phyloP scores from a whole-genome alignment of 2,797 vertebrate species.

The Microchirus variegatus region DNA sequence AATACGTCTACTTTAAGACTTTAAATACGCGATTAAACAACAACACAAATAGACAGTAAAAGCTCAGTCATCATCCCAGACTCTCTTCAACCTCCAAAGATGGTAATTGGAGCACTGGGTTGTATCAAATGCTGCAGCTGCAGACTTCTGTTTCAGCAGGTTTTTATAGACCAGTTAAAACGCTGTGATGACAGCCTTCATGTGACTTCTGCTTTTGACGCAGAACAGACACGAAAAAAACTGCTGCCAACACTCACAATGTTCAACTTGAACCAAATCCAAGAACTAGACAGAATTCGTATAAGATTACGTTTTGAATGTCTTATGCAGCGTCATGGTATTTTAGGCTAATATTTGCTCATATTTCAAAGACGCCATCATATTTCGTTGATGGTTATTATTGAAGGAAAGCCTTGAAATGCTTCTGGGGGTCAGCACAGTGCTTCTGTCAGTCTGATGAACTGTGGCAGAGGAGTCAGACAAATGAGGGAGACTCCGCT shows the following conservation, averaged over 20 bases:
- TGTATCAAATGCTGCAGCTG: constrained; percentile 13
- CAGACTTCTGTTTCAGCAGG: constrained; percentile 12
- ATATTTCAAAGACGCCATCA: no score
- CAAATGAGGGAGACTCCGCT: constrained; percentile 58
- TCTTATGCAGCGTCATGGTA: neutral
- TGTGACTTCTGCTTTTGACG: constrained; percentile 27
- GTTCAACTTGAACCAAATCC: neutral
- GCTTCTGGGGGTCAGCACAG: constrained; percentile 55
- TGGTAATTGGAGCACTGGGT: constrained; percentile 20
- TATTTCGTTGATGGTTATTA: no score
- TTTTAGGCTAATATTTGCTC: neutral
- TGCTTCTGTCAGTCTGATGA: constrained; percentile 59
- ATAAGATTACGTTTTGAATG: neutral
- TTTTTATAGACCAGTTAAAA: constrained; percentile 47
- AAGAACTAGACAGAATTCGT: neutral
- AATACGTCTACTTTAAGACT: neutral
- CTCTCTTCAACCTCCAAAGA: constrained; percentile 24
- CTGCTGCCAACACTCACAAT: neutral
- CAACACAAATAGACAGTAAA: neutral
- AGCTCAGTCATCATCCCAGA: neutral
- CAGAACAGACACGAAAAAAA: constrained; percentile 26
- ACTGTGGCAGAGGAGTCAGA: constrained; percentile 51
- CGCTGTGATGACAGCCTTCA: constrained; percentile 3
- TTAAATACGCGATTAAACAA: constrained; percentile 5
- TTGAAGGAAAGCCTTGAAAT: constrained; percentile 42